Conservation (phyloP, 1,140 invertebrate genomes). For the Ladona fulva region DNA sequence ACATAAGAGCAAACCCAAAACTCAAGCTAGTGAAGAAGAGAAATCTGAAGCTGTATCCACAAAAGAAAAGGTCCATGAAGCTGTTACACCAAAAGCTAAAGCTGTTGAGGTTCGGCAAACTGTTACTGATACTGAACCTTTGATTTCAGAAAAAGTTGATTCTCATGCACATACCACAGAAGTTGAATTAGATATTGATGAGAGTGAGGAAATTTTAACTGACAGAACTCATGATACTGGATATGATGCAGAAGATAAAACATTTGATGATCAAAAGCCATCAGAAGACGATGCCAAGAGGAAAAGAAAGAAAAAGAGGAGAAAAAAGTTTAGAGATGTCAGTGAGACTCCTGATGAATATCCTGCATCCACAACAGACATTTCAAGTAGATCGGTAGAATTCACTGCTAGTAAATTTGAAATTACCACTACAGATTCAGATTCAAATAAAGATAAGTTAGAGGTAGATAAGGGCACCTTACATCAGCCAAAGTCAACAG, state of each 20-base stretch:
- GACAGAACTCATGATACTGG: conserved; percentile 39
- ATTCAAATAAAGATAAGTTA: no score
- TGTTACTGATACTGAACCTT: no score
- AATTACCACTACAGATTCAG: not conserved
- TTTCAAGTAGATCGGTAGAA: conserved; percentile 7
- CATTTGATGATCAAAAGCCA: conserved; percentile 42
- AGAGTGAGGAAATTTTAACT: conserved; percentile 28
- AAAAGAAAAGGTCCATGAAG: no score
- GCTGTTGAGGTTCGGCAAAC: no score
- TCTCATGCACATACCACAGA: not conserved
- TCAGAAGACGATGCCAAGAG: conserved; percentile 34
- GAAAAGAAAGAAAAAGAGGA: conserved; percentile 44
- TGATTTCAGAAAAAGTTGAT: no score
- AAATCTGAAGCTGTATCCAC: no score
- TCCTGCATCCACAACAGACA: not conserved
- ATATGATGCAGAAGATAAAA: conserved; percentile 48
- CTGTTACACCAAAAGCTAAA: no score
- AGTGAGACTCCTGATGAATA: conserved; percentile 18
- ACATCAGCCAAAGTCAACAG: not conserved
- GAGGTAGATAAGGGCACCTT: no score
- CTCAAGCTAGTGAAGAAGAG: no score
- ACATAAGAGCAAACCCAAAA: not conserved
- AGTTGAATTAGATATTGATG: not conserved
- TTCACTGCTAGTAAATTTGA: not conserved
- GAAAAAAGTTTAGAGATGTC: conserved; percentile 39